A percentile compares a stretch with the other conserved stretches of the same genome.
phyloP scores from a whole-genome alignment of 2,113 vertebrate species.

The Spilogale gracilis region DNA sequence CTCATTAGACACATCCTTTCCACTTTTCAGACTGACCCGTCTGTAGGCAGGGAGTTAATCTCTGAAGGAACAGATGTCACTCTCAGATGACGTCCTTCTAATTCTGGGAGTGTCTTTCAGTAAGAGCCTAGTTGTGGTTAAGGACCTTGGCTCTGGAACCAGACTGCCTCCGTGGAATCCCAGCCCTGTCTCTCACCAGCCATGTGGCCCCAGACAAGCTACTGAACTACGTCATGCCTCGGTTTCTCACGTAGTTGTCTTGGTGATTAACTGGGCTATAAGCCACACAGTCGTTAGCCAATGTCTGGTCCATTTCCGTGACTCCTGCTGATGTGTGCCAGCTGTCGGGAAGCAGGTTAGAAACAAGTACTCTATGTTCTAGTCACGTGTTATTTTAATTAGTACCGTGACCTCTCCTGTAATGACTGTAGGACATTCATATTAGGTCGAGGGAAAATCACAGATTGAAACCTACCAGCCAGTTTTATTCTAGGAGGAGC shows the following conservation, averaged over 20 bases:
- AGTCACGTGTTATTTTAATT: background rate
- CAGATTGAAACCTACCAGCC: background rate
- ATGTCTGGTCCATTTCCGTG: background rate
- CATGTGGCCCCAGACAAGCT: background rate
- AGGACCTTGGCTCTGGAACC: background rate
- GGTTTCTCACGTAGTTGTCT: background rate
- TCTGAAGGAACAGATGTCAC: background rate
- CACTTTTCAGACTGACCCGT: background rate
- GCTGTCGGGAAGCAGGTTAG: background rate
- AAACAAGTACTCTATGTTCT: no score
- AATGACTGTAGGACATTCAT: background rate
- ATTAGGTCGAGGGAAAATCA: background rate
- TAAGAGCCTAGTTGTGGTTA: background rate
- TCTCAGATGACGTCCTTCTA: background rate
- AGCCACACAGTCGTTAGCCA: background rate
- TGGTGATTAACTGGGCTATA: background rate
- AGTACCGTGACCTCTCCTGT: background rate
- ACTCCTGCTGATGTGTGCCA: background rate
- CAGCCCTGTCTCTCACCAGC: background rate
- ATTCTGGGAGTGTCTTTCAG: background rate
- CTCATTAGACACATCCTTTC: background rate
- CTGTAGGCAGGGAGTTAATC: background rate
- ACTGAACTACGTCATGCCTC: background rate
- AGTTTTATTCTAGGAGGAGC: background rate
- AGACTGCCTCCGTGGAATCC: background rate